Percentiles rank a stretch among this genome's conserved stretches.
Conservation (phyloP, 2,797 vertebrate genomes). For the Lateolabrax maculatus region DNA sequence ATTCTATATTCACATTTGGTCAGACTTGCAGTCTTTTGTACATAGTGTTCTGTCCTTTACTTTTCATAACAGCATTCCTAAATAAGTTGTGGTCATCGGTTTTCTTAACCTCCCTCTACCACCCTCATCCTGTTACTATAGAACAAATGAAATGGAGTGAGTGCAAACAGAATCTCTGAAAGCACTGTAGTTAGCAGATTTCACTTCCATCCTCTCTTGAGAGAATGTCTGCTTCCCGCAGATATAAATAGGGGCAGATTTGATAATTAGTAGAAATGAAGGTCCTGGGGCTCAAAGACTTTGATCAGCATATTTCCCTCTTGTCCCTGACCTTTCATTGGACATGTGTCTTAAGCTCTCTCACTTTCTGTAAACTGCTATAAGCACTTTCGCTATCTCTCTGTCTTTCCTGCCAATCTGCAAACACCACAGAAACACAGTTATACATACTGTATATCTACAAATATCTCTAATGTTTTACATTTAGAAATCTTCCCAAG, state of each 20-base stretch:
- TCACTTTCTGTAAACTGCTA: no score
- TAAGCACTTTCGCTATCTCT: constrained; percentile 21
- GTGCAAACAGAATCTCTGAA: constrained; percentile 71
- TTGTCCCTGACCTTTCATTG: constrained; percentile 77
- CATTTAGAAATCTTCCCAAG: constrained; percentile 47
- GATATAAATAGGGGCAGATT: constrained; percentile 86
- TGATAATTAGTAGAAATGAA: constrained; percentile 85
- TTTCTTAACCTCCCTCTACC: constrained; percentile 46
- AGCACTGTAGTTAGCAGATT: constrained; percentile 82
- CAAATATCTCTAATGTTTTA: constrained; percentile 33
- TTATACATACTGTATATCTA: constrained; percentile 4
- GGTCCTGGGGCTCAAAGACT: constrained; percentile 77
- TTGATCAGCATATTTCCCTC: constrained; percentile 77
- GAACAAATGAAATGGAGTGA: constrained; percentile 66
- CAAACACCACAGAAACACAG: constrained; percentile 30
- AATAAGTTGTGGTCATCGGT: constrained; percentile 55
- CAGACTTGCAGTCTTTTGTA: constrained; percentile 10
- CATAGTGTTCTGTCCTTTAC: constrained; percentile 33
- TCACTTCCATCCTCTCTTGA: constrained; percentile 80
- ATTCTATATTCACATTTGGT: constrained; percentile 26
- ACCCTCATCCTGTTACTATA: constrained; percentile 62
- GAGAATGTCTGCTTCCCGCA: constrained; percentile 77
- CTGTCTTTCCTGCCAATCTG: constrained; percentile 45
- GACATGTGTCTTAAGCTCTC: constrained; percentile 61
- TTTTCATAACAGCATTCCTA: constrained; percentile 35